phyloP scores from a whole-genome alignment of 2,113 vertebrate genomes.

The Empidonax traillii region DNA sequence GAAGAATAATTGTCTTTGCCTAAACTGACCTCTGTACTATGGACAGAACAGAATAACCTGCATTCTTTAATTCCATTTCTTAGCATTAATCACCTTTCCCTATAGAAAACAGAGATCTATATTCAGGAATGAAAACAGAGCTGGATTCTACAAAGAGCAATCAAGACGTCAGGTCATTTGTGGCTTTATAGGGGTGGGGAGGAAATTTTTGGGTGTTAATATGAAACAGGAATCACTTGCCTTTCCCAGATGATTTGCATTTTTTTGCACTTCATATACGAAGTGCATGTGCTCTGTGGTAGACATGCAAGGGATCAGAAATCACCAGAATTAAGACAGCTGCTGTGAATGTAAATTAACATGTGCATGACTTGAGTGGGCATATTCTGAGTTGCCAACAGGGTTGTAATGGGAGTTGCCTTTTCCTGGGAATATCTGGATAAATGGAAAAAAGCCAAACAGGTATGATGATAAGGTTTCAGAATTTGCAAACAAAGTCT shows the following conservation, averaged over 20 bases:
- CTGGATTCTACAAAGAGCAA: neutral
- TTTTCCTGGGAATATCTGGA: neutral
- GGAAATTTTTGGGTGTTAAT: neutral
- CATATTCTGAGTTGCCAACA: neutral
- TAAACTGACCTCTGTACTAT: fast-evolving
- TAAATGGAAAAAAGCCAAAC: neutral
- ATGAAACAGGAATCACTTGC: neutral
- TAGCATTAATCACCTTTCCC: neutral
- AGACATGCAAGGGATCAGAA: neutral
- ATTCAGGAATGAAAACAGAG: neutral
- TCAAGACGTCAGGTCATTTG: neutral
- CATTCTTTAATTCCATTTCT: neutral
- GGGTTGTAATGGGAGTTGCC: neutral
- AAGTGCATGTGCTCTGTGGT: neutral
- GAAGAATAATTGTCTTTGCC: neutral
- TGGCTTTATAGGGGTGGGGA: neutral
- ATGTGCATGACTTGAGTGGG: neutral
- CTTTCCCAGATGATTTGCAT: constrained; percentile 26
- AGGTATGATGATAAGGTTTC: neutral
- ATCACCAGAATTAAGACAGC: neutral
- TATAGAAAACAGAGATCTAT: neutral
- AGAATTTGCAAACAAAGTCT: neutral
- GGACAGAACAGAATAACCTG: neutral
- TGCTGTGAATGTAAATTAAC: constrained; percentile 6
- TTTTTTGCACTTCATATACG: neutral